Base-by-base conservation (phyloP, 2,888 invertebrate genomes). In the Agonopterix subpropinquella region DNA sequence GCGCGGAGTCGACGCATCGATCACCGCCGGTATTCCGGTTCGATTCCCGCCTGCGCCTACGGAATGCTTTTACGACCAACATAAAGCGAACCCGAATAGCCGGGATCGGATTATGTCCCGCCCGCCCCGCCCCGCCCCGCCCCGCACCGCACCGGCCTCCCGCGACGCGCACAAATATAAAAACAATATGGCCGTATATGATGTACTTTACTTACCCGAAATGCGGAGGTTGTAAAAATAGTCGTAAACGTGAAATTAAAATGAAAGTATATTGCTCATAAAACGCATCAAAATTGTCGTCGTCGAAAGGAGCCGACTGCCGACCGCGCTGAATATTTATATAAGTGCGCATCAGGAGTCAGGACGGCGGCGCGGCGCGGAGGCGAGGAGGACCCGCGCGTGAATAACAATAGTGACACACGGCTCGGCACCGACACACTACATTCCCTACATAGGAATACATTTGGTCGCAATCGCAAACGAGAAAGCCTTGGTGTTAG, bases 111-210 rank as follows among this genome's bases (percentile, higher is more conserved):
- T 37, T 37, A 18, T 11, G 39, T 36, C 18, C 11, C 36, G 11
- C 41, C 36, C 47, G 8, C 41, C 5, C n/a, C n/a, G n/a, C n/a
- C 41, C 8, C 42, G 13, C 13, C 42, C 42, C 42, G 42, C 9
- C 15, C 39, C 39, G 36, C 41, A 3, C 36, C 45, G 37, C 28
- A 28, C 28, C 28, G 18, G 28, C 28, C 28, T 5, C 28, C 28
- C 28, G 28, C 28, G 5, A 28, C 41, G 18, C 42, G 11, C 15
- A 37, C 45, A 43, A 11, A 43, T 48, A 53, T 55, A 57, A 58
- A 60, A 59, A 56, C 56, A 54, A 58, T 57, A 58, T 49, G 53
- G 45, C 55, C 59, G 57, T 51, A 47, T 49, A 54, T 57, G 58
- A 61, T 58, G 48, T 47, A 53, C n/a, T n/a, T n/a, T n/a, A n/a